Conservation (phyloP, 2,888 invertebrate species). For the Drosophila paucipuncta region DNA sequence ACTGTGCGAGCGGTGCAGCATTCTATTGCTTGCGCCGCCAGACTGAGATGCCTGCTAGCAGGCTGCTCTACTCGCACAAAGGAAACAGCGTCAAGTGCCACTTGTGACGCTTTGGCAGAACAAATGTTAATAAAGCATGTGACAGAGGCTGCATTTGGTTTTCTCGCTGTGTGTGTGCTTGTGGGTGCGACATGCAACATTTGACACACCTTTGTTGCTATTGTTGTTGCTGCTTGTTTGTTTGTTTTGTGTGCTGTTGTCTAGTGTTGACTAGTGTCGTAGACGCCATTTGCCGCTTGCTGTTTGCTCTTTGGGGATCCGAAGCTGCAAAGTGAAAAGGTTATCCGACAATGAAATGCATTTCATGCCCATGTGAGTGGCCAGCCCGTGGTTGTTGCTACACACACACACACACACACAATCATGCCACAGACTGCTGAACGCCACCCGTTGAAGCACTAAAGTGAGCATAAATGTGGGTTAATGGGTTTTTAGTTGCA, state of each 20-base stretch:
- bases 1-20: conserved; percentile 39
- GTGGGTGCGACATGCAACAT: conserved; percentile 61
- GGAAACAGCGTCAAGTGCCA: conserved; percentile 60
- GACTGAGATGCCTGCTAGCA: conserved; percentile 34
- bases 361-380: conserved; percentile 63
- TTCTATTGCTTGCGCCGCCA: conserved; percentile 75
- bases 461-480: conserved; percentile 75
- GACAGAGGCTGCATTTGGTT: conserved; percentile 35
- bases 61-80: conserved; percentile 54
- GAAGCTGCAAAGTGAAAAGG: conserved; percentile 60
- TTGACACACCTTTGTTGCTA: conserved; percentile 41
- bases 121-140: conserved; percentile 66
- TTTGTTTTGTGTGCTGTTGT: conserved; percentile 34
- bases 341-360: conserved; percentile 69
- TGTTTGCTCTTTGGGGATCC: conserved; percentile 55
- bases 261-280: conserved; percentile 63
- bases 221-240: conserved; percentile 17
- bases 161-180: conserved; percentile 17
- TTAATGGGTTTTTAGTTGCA: conserved; percentile 81
- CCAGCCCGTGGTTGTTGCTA: conserved; percentile 44
- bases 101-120: conserved; percentile 67
- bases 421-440: conserved; percentile 39
- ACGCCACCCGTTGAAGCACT: conserved; percentile 59
- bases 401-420: conserved; percentile 24
- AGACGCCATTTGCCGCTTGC: conserved; percentile 48